Conservation (phyloP, 2,888 invertebrate genomes). For the Dorcus hopei region DNA sequence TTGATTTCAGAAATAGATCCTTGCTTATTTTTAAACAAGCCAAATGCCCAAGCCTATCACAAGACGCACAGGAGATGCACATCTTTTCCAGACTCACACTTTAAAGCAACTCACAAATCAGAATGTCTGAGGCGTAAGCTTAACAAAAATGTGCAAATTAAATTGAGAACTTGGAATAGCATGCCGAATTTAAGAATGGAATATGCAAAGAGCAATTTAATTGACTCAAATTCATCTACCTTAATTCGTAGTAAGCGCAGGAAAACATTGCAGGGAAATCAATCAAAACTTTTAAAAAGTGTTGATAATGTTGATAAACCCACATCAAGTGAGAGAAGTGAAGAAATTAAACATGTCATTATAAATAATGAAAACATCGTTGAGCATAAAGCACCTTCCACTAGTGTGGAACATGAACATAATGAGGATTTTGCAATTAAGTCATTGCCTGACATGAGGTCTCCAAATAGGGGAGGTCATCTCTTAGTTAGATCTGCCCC, state of each 20-base stretch:
- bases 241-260: constrained; percentile 34
- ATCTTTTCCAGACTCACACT: constrained; percentile 53
- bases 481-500: constrained; percentile 37
- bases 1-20: constrained; percentile 62
- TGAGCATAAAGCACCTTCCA: constrained; percentile 41
- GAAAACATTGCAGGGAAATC: constrained; percentile 2
- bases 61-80: constrained; percentile 56
- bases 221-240: constrained; percentile 44
- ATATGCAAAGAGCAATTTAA: constrained; percentile 35
- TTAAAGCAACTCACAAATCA: constrained; percentile 25
- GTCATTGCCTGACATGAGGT: constrained; percentile 29
- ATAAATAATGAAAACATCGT: constrained; percentile 44
- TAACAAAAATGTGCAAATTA: constrained; percentile 30
- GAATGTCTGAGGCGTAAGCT: not conserved
- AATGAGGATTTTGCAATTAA: constrained; percentile 21
- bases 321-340: not conserved
- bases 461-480: constrained; percentile 26
- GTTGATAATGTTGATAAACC: not conserved
- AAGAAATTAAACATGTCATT: constrained; percentile 32
- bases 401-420: constrained; percentile 1
- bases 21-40: constrained; percentile 47
- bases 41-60: constrained; percentile 40
- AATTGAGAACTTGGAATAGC: constrained; percentile 48
- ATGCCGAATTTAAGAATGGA: constrained; percentile 43
- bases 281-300: constrained; percentile 2